phyloP scores from a whole-genome alignment of 2,888 invertebrate genomes.

The Ophion costatus region DNA sequence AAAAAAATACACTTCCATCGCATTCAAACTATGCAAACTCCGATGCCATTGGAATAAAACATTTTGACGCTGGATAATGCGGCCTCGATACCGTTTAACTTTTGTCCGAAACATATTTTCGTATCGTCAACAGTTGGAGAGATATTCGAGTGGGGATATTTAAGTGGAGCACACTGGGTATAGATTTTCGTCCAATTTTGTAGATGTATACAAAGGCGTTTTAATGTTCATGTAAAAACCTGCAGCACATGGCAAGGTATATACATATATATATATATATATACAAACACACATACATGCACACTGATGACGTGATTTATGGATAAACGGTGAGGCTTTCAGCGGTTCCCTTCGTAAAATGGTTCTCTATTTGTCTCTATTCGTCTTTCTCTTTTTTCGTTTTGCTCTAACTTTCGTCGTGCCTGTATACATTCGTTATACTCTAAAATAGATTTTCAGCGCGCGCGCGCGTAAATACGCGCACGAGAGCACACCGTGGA shows the following conservation, averaged over 20 bases:
- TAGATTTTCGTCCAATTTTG: slow-evolving; percentile 3
- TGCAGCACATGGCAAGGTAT: slow-evolving; percentile 45
- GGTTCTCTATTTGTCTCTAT: slow-evolving; percentile 48
- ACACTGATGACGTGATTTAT: slow-evolving; percentile 60
- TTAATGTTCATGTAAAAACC: slow-evolving; percentile 4
- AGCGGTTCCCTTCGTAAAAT: slow-evolving; percentile 26
- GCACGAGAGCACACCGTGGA: slow-evolving; percentile 4
- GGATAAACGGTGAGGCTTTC: slow-evolving; percentile 49
- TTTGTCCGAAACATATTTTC: neutral
- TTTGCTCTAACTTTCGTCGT: neutral
- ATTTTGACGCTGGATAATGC: too few species aligned
- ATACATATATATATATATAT: slow-evolving; percentile 8
- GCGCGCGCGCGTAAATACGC: slow-evolving; percentile 60
- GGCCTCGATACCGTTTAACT: neutral
- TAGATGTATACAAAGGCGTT: neutral
- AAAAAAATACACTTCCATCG: too few species aligned
- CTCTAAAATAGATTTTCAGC: slow-evolving; percentile 65
- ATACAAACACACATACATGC: neutral
- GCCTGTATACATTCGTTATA: slow-evolving; percentile 30
- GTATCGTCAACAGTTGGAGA: neutral
- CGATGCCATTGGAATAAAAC: too few species aligned
- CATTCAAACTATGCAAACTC: too few species aligned
- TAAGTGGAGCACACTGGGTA: neutral
- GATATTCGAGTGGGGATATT: neutral
- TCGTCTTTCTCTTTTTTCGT: slow-evolving; percentile 12